Evolutionary conservation across 2,888 invertebrate genomes (phyloP).

Genomic region (Drosophila macrothrix): DNA sequence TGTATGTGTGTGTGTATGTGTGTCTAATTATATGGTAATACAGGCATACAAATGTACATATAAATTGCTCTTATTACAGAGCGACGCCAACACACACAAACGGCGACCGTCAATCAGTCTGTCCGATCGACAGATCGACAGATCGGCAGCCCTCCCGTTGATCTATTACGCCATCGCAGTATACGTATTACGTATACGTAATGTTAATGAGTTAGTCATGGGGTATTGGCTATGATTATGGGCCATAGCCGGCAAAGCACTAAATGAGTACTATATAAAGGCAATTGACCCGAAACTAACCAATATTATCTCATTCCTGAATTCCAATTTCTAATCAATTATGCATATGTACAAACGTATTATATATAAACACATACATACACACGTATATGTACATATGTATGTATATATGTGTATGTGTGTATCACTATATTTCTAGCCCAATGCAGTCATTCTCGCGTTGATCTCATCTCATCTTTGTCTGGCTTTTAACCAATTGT

Average conservation of each 20-base stretch:
- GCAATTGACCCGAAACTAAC: slow-evolving; percentile 10
- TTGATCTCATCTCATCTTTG: slow-evolving; percentile 42
- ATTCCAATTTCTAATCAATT: slow-evolving; percentile 18
- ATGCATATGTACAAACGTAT: not conserved
- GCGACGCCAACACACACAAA: slow-evolving; percentile 40
- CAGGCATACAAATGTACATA: slow-evolving; percentile 76
- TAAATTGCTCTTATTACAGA: slow-evolving; percentile 77
- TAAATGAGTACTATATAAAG: not conserved
- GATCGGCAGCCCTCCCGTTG: slow-evolving; percentile 58
- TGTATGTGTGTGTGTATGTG: slow-evolving; percentile 21
- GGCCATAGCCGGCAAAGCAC: slow-evolving; percentile 11
- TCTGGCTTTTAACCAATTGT: slow-evolving; percentile 3
- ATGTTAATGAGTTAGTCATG: slow-evolving; percentile 68
- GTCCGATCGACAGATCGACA: slow-evolving; percentile 7
- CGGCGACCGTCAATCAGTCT: slow-evolving; percentile 1
- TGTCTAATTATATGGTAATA: slow-evolving; percentile 79
- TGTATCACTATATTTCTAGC: slow-evolving; percentile 2
- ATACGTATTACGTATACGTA: slow-evolving; percentile 51
- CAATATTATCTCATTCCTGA: not conserved
- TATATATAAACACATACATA: not conserved
- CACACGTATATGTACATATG: not conserved
- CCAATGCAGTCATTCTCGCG: slow-evolving; percentile 19
- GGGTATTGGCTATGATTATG: slow-evolving; percentile 36
- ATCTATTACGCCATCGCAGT: slow-evolving; percentile 73
- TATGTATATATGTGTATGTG: not conserved